Evolutionary conservation across 2,888 invertebrate species (phyloP), one percentile per base, ranked within the genome.

Genomic region (Argyresthia goedartella): DNA sequence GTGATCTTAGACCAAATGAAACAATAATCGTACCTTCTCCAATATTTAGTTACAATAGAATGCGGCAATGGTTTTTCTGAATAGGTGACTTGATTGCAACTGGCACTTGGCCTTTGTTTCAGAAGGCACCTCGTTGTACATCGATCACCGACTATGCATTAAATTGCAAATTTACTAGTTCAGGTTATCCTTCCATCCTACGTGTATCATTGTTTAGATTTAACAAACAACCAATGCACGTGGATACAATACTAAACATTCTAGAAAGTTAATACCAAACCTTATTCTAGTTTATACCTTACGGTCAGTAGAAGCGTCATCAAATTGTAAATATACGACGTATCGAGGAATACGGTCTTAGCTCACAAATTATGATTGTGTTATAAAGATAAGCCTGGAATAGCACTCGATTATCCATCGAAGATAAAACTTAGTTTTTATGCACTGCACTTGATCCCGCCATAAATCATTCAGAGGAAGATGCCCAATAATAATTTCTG

Each of bases 41-140:
- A 41, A 15, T 41, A 10, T n/a, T 1, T 25, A 25, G 1, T 11
- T 25, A 41, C 49, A 6, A 6, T n/a, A 25, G 25, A 9, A 39
- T 8, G 39, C n/a, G 4, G n/a, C 39, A 39, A n/a, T 39, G 25
- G 25, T 25, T 25, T n/a, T 25, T 25, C 25, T 47, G 76, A 80
- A 81, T 81, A 80, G 76, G 67, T 73, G 66, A 64, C 74, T 71
- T 77, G 76, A 81, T 81, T 81, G 78, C 77, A 73, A 71, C 73
- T 71, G 77, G 74, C 79, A 76, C 77, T 80, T 72, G 70, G 69
- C 71, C 76, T 79, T 81, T 81, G 81, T 82, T 81, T 76, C 66
- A 67, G 69, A 63, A 67, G 66, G 75, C 73, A 74, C 73, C 74
- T 71, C 69, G 63, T 59, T 57, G 59, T 62, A 66, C 76, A 82